Percentiles rank a stretch among this genome's conserved stretches.
phyloP scores from a whole-genome alignment of 2,113 vertebrate species.

The Podarcis cretensis region DNA sequence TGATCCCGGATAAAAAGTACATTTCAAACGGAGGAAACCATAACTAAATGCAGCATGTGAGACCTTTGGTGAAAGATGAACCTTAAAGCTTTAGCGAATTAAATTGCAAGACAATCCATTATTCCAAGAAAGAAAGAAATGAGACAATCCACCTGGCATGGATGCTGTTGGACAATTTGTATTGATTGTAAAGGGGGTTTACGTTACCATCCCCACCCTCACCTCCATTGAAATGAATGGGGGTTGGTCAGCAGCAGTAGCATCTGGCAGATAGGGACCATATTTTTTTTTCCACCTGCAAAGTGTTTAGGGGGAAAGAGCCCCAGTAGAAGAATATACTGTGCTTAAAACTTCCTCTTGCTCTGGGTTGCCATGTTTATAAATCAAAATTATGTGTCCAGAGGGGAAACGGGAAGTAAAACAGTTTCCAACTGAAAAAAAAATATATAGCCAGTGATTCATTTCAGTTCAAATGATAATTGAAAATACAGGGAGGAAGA shows the following conservation, averaged over 20 bases:
- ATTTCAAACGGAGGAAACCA: conserved; percentile 58
- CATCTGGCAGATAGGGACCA: conserved; percentile 10
- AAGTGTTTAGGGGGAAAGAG: conserved; percentile 33
- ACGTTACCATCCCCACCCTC: background rate
- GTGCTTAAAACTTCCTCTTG: conserved; percentile 80
- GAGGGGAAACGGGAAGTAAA: conserved; percentile 82
- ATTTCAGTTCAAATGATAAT: conserved; percentile 80
- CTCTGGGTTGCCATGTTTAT: conserved; percentile 77
- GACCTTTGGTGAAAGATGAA: conserved; percentile 56
- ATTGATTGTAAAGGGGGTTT: background rate
- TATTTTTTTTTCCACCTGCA: conserved; percentile 47
- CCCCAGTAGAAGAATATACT: conserved; percentile 59
- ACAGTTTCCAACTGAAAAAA: conserved; percentile 79
- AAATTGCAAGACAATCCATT: conserved; percentile 42
- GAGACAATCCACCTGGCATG: background rate
- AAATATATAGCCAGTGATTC: conserved; percentile 73
- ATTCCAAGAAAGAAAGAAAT: background rate
- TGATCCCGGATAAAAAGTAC: conserved; percentile 74
- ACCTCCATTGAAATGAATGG: background rate
- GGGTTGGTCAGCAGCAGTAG: background rate
- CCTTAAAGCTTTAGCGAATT: conserved; percentile 54
- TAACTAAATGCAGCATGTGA: conserved; percentile 65
- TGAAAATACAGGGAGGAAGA: conserved; percentile 78
- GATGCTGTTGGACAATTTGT: background rate
- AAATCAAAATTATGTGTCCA: conserved; percentile 86